Conservation (phyloP, 1,140 invertebrate genomes). For the Lineus longissimus region DNA sequence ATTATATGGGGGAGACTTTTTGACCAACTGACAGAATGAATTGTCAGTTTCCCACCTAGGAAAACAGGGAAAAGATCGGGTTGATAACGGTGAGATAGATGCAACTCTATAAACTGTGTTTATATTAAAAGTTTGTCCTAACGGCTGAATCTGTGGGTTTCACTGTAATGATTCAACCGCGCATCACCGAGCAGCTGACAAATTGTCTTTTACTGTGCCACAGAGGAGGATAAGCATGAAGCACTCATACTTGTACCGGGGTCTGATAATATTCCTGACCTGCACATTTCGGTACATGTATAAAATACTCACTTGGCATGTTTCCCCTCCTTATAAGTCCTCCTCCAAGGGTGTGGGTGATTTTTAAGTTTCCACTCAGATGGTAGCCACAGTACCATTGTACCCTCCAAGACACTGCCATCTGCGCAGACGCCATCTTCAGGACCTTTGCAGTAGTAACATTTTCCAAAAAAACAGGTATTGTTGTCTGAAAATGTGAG, state of each 20-base stretch:
- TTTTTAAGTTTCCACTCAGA: constrained; percentile 60
- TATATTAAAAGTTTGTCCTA: constrained; percentile 9
- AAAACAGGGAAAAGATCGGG: background rate
- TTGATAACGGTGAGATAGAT: background rate
- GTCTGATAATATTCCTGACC: no score
- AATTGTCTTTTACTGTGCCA: no score
- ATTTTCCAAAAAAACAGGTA: constrained; percentile 81
- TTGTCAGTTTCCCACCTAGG: constrained; percentile 73
- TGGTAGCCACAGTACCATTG: constrained; percentile 79
- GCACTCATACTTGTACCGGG: no score
- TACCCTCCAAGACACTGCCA: constrained; percentile 69
- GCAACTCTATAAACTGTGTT: background rate
- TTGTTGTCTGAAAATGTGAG: constrained; percentile 28
- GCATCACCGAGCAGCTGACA: no score
- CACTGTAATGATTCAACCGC: no score
- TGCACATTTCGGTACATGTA: no score
- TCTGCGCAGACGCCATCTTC: constrained; percentile 78
- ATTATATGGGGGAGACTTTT: constrained; percentile 35
- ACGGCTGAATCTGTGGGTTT: no score
- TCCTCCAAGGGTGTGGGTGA: constrained; percentile 77
- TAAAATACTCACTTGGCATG: constrained; percentile 62
- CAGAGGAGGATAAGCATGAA: no score
- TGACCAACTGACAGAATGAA: constrained; percentile 73
- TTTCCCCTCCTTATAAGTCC: constrained; percentile 76
- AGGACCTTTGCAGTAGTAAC: constrained; percentile 75